Conservation (phyloP, 2,797 vertebrate species). For the Anas bernieri region DNA sequence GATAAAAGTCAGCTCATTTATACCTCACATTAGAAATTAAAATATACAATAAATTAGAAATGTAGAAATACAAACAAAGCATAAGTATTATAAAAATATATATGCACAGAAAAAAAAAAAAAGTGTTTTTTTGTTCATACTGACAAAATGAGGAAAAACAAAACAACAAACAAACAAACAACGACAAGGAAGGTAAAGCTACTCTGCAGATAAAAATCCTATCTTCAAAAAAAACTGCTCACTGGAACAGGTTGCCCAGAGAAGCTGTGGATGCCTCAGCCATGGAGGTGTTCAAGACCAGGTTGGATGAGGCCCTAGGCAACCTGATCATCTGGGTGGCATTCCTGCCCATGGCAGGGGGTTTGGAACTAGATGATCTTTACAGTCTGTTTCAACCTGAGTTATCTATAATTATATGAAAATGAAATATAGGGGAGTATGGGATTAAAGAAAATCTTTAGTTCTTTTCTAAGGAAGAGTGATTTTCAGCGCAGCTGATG, state of each 20-base stretch:
- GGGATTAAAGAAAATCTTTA: not conserved
- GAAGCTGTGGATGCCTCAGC: too few species aligned
- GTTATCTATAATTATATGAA: not conserved
- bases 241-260: too few species aligned
- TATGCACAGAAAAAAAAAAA: not conserved
- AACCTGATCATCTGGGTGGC: too few species aligned
- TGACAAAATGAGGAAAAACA: not conserved
- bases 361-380: too few species aligned
- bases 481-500: not conserved
- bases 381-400: too few species aligned
- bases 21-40: not conserved
- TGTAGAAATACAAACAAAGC: not conserved
- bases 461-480: not conserved
- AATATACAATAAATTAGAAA: not conserved
- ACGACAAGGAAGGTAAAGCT: not conserved
- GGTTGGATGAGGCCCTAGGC: too few species aligned
- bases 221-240: too few species aligned
- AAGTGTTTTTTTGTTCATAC: not conserved
- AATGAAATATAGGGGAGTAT: not conserved
- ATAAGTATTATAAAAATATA: not conserved
- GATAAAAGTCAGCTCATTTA: not conserved
- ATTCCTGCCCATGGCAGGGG: too few species aligned
- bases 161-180: too few species aligned
- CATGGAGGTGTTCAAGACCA: too few species aligned
- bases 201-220: not conserved